Base-by-base conservation (phyloP, 2,113 vertebrate genomes). In the Nothocercus julius region DNA sequence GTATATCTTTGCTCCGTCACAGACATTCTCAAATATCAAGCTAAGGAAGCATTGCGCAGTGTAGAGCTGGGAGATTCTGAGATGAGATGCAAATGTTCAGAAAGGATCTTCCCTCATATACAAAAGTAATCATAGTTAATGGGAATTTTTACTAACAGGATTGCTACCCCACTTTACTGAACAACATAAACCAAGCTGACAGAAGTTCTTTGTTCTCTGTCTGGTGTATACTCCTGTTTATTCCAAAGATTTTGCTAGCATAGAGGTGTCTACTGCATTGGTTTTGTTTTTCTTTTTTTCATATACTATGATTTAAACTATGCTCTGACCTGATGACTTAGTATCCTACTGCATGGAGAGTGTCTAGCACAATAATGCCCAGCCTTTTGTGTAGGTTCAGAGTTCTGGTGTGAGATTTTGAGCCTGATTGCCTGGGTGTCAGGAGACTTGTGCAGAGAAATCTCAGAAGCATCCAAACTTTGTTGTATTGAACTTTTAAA, bases 201-300 rank as follows among this genome's bases (percentile, higher is more conserved):
- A 77, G 9, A 77, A 85, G 2, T 44, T 59, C 47, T 82, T 21
- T 34, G 16, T 8, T 62, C 4, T 84, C 69, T 63, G 17, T 54
- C 34, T 67, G 10, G 20, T 1, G 1, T 13, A 54, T 14, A 25
- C 1, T 45, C 5, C 18, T 47, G 4, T 64, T 79, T 63, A 56
- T 56, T 80, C 45, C 0, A 0, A 12, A n/a, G 32, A 20, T 44
- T 11, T 38, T 66, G 7, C 11, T 76, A 44, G 22, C 13, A 1
- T 2, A 80, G 34, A 80, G 5, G 20, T 20, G 13, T 38, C 79
- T 70, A 14, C 56, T 70, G 12, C 42, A 51, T 2, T 70, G n/a
- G 27, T 11, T 3, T 49, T 82, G 28, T 32, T 11, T 2, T 49
- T 89, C 17, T 11, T 32, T 32, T 58, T 58, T 58, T 18, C 6